Evolutionary conservation across 1,140 invertebrate species (phyloP).

Genomic region (Ceratina australensis): DNA sequence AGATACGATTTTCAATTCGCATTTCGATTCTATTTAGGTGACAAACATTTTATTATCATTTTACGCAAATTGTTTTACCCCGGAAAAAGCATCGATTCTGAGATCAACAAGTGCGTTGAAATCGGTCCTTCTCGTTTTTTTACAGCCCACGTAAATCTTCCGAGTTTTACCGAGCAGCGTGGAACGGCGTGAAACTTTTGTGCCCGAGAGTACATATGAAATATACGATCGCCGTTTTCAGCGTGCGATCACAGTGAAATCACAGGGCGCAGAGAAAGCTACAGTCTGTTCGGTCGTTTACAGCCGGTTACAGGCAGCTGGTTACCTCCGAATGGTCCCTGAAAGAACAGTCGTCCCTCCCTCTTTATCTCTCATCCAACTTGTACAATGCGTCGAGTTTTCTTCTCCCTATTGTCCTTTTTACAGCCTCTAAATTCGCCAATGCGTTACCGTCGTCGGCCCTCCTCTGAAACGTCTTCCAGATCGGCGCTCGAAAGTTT

Average conservation of each 20-base stretch:
- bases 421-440: slow-evolving; percentile 58
- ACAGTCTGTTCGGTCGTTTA: slow-evolving; percentile 57
- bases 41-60: too few relatives aligned
- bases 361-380: slow-evolving; percentile 21
- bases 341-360: slow-evolving; percentile 2
- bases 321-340: slow-evolving; percentile 22
- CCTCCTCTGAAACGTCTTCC: slow-evolving; percentile 11
- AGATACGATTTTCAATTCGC: too few relatives aligned
- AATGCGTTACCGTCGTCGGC: slow-evolving; percentile 28
- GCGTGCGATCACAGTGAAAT: slow-evolving; percentile 62
- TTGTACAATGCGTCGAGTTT: slow-evolving; percentile 40
- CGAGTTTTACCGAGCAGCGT: not conserved
- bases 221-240: slow-evolving; percentile 59
- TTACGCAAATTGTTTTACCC: not conserved
- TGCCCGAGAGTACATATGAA: slow-evolving; percentile 46
- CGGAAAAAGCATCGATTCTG: too few relatives aligned
- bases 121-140: not conserved
- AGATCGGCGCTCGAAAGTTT: slow-evolving; percentile 24
- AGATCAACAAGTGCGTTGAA: slow-evolving; percentile 4
- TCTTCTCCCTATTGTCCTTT: slow-evolving; percentile 50
- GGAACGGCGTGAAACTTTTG: slow-evolving; percentile 15
- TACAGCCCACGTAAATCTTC: not conserved
- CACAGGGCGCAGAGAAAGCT: slow-evolving; percentile 61
- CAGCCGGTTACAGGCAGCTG: slow-evolving; percentile 52
- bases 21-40: too few relatives aligned